These are phyloP conservation scores for Xiphophorus maculatus DNA, from an alignment of 2,113 vertebrate genomes.

Conservation along the genomic window DNA sequence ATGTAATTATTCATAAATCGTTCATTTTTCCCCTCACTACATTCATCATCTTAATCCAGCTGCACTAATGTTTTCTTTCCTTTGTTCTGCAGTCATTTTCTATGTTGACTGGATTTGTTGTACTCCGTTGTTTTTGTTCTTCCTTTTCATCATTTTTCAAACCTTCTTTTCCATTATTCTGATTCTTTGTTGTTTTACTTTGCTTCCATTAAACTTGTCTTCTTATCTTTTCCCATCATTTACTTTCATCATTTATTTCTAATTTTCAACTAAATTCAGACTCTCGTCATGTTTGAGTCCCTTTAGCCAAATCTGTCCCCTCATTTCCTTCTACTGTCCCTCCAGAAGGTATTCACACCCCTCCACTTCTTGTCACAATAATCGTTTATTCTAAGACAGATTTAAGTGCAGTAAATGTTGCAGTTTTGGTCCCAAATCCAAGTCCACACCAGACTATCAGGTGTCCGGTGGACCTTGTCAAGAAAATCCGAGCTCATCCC, in stretches of 20 bases:
- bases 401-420: too few relatives aligned
- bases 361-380: too few relatives aligned
- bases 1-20: conserved; percentile 17
- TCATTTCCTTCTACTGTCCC: too few relatives aligned
- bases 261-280: not conserved
- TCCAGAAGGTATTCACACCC: too few relatives aligned
- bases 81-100: not conserved
- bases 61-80: not conserved
- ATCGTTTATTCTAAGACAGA: too few relatives aligned
- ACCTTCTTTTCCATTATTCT: not conserved
- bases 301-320: too few relatives aligned
- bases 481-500: too few relatives aligned
- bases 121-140: not conserved
- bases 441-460: too few relatives aligned
- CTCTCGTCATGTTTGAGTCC: not conserved
- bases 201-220: not conserved
- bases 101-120: not conserved
- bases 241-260: not conserved
- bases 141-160: not conserved
- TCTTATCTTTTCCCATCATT: not conserved
- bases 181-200: not conserved
- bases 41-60: not conserved
- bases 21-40: not conserved
- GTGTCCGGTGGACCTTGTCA: too few relatives aligned
- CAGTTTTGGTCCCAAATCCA: too few relatives aligned